Conservation (phyloP, 2,113 vertebrate species). For the human region GRCh38 chr22:40157001-40157500, state of each 20-base stretch:
- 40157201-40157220: slow-evolving; percentile 64
- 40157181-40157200: slow-evolving; percentile 51
- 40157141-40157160: slow-evolving; percentile 34
- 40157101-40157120: neutral
- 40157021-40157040: too few relatives aligned
- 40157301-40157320: slow-evolving; percentile 60
- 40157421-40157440: slow-evolving; percentile 57
- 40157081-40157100: slow-evolving; percentile 44
- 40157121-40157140: slow-evolving; percentile 21
- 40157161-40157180: slow-evolving; percentile 59
- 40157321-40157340: slow-evolving; percentile 51
- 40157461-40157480: slow-evolving; percentile 55
- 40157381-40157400: slow-evolving; percentile 55
- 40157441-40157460: slow-evolving; percentile 17
- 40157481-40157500: slow-evolving; percentile 72
- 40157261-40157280: slow-evolving; percentile 55
- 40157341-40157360: neutral
- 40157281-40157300: slow-evolving; percentile 51
- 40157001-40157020: too few relatives aligned
- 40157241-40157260: slow-evolving; percentile 26
- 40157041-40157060: too few relatives aligned
- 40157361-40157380: slow-evolving; percentile 53
- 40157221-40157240: slow-evolving; percentile 48
- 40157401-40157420: slow-evolving; percentile 44
- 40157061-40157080: neutral